phyloP scores from a whole-genome alignment of 2,888 invertebrate species.

The Argyresthia albistria region DNA sequence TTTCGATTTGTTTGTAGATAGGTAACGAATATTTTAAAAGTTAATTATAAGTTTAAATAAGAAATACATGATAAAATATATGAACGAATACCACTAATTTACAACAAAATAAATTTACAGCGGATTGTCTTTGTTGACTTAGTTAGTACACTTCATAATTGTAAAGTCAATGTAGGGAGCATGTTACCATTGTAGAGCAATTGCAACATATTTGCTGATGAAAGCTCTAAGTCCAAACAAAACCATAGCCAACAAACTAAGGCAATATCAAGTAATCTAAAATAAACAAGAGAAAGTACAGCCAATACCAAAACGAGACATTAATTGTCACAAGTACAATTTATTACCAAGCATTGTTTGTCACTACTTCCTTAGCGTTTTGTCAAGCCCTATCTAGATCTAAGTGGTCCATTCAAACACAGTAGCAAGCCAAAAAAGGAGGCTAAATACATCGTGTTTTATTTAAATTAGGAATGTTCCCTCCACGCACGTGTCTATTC shows the following conservation, averaged over 20 bases:
- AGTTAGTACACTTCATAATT: too few relatives aligned
- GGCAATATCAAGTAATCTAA: background rate
- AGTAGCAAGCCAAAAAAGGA: constrained; percentile 28
- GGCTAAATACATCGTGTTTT: constrained; percentile 21
- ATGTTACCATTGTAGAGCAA: background rate
- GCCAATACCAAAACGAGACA: background rate
- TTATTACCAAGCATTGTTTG: constrained; percentile 1
- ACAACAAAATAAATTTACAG: background rate
- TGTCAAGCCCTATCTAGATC: constrained; percentile 6
- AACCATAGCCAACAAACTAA: background rate
- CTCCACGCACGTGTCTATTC: constrained; percentile 26
- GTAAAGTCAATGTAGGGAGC: too few relatives aligned
- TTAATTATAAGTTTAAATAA: background rate
- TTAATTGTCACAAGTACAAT: constrained; percentile 2
- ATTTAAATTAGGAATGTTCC: constrained; percentile 21
- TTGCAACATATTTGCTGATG: background rate
- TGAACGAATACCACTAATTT: too few relatives aligned
- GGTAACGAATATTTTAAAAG: background rate
- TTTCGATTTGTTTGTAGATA: background rate
- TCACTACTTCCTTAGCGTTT: background rate
- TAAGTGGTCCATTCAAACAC: constrained; percentile 30
- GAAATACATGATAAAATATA: background rate
- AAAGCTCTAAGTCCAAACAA: background rate
- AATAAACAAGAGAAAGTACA: background rate
- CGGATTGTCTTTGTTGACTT: background rate